A percentile compares a stretch with the other conserved stretches of the same genome.
Evolutionary conservation across 2,113 vertebrate genomes (phyloP).

Genomic region (Pelecanoides urinatrix): DNA sequence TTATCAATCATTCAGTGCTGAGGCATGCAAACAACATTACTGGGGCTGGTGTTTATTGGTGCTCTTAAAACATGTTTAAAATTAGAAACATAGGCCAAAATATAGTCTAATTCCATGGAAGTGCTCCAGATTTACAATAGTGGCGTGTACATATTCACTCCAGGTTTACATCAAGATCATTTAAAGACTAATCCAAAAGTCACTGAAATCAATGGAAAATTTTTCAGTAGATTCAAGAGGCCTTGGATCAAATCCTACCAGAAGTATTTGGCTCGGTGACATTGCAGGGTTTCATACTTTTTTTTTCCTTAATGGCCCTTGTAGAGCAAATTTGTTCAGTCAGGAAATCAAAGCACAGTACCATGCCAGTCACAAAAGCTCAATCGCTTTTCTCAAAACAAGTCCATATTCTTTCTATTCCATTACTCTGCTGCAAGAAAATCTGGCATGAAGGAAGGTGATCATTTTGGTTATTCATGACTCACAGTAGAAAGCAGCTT

Average conservation of each 20-base stretch:
- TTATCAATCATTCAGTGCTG: not conserved
- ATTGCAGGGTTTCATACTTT: not conserved
- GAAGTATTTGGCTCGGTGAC: conserved; percentile 36
- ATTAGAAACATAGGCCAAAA: conserved; percentile 40
- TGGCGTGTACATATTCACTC: not conserved
- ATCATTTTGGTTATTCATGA: not conserved
- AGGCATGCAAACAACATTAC: conserved; percentile 5
- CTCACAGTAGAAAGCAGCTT: not conserved
- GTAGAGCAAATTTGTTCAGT: conserved; percentile 25
- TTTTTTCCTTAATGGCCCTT: not conserved
- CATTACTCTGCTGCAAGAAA: not conserved
- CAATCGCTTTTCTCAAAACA: not conserved
- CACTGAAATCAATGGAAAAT: conserved; percentile 40
- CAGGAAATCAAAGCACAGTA: conserved; percentile 32
- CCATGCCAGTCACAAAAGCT: conserved; percentile 16
- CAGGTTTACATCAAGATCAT: conserved; percentile 25
- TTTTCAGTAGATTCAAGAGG: conserved; percentile 1
- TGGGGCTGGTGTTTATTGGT: not conserved
- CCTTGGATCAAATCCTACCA: conserved; percentile 27
- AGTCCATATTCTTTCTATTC: not conserved
- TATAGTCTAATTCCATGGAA: conserved; percentile 16
- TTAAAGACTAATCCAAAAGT: conserved; percentile 33
- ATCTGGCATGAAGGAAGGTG: not conserved
- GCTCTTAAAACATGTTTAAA: conserved; percentile 40
- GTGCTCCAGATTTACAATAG: conserved; percentile 22